These are phyloP conservation scores for Yponomeuta evonymella DNA, from an alignment of 2,888 invertebrate species.

Conservation along the genomic window DNA sequence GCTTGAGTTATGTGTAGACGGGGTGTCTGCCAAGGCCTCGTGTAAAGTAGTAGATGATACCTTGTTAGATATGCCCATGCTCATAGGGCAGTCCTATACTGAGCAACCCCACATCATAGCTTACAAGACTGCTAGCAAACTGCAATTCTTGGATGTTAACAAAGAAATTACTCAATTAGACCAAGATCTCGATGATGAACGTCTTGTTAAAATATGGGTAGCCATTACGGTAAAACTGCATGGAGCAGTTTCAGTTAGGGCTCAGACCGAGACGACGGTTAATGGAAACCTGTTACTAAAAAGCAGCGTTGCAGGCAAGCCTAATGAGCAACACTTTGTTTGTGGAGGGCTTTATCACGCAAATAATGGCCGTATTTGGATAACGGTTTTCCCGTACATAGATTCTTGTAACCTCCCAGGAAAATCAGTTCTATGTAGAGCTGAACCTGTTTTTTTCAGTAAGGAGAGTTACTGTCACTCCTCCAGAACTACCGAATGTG, in stretches of 20 bases:
- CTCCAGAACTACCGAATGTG: no score
- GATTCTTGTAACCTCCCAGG: background rate
- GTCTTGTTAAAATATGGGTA: background rate
- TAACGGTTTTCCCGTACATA: no score
- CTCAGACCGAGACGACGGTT: background rate
- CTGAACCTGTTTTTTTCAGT: background rate
- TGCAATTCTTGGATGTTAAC: no score
- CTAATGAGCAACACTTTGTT: background rate
- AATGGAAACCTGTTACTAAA: background rate
- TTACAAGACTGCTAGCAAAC: no score
- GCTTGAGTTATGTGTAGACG: no score
- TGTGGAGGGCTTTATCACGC: background rate
- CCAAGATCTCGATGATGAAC: background rate
- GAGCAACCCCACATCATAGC: background rate
- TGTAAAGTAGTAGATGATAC: no score
- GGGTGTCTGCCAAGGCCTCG: no score
- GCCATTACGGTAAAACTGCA: background rate
- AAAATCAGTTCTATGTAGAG: background rate
- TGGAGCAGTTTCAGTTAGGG: background rate
- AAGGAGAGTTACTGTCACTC: no score
- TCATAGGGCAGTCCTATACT: no score
- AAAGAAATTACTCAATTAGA: no score
- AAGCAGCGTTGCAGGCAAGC: constrained; percentile 1
- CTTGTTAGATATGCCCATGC: no score
- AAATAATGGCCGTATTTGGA: no score